phyloP scores from a whole-genome alignment of 2,113 vertebrate species.

The Nycticryphes semicollaris region DNA sequence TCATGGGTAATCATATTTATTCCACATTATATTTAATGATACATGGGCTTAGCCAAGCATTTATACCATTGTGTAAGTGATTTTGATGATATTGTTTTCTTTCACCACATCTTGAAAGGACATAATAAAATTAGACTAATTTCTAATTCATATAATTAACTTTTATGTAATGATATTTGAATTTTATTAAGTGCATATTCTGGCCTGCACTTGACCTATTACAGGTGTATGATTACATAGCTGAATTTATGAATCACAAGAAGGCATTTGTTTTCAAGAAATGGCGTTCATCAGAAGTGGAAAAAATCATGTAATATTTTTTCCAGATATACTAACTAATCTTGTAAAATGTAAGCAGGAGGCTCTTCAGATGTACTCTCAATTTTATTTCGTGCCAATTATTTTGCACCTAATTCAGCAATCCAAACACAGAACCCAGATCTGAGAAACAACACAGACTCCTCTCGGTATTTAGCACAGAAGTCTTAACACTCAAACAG shows the following conservation, averaged over 20 bases:
- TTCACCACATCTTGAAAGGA: background rate
- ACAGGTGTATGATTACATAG: background rate
- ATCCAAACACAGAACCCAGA: slow-evolving; percentile 55
- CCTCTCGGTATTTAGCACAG: slow-evolving; percentile 49
- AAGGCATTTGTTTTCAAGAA: slow-evolving; percentile 1
- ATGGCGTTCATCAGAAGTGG: background rate
- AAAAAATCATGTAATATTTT: background rate
- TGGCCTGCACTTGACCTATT: background rate
- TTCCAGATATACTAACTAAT: background rate
- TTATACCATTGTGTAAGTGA: background rate
- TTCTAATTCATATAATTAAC: background rate
- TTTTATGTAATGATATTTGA: slow-evolving; percentile 16
- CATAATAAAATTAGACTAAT: slow-evolving; percentile 15
- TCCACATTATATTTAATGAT: background rate
- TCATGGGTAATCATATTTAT: background rate
- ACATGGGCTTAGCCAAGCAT: background rate
- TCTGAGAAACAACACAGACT: slow-evolving; percentile 65
- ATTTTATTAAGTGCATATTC: slow-evolving; percentile 29
- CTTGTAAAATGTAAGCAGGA: slow-evolving; percentile 44
- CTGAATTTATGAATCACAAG: slow-evolving; percentile 15
- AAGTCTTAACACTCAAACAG: slow-evolving; percentile 66
- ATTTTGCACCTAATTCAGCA: slow-evolving; percentile 58
- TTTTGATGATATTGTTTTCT: background rate
- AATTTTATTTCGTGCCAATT: slow-evolving; percentile 52
- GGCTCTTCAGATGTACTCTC: slow-evolving; percentile 48